These are phyloP conservation scores for Xylota sylvarum DNA, from an alignment of 2,888 invertebrate genomes.

Conservation along the genomic window DNA sequence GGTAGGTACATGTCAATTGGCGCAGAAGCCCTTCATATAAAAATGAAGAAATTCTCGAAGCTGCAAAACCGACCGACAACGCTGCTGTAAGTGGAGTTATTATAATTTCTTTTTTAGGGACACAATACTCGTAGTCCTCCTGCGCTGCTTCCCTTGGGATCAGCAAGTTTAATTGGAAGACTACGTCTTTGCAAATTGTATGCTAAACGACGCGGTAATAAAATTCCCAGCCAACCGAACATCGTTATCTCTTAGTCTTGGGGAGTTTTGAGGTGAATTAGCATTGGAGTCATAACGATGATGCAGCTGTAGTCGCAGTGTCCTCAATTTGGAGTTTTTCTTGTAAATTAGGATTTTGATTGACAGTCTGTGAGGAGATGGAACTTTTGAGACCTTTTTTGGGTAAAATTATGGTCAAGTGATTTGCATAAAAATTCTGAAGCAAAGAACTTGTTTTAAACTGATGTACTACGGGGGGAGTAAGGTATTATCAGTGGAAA, in stretches of 20 bases:
- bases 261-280: slow-evolving; percentile 67
- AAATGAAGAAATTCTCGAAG: slow-evolving; percentile 74
- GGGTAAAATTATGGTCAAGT: slow-evolving; percentile 50
- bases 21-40: slow-evolving; percentile 68
- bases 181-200: slow-evolving; percentile 74
- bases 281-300: slow-evolving; percentile 75
- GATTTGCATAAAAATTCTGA: slow-evolving; percentile 58
- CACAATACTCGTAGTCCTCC: slow-evolving; percentile 48
- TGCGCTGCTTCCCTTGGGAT: slow-evolving; percentile 40
- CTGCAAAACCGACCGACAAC: not conserved
- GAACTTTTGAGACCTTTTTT: slow-evolving; percentile 47
- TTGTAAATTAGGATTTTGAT: slow-evolving; percentile 75
- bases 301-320: slow-evolving; percentile 55
- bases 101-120: slow-evolving; percentile 74
- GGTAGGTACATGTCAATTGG: slow-evolving; percentile 75
- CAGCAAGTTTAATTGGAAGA: slow-evolving; percentile 72
- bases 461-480: not conserved
- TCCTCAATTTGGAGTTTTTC: slow-evolving; percentile 62
- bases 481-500: too few species aligned
- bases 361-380: slow-evolving; percentile 70
- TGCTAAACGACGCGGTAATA: slow-evolving; percentile 74
- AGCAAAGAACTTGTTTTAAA: not conserved
- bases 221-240: slow-evolving; percentile 68
- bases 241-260: slow-evolving; percentile 64
- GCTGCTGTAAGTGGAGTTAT: slow-evolving; percentile 69